Conservation (phyloP, 2,797 vertebrate species). For the Microcaecilia unicolor region DNA sequence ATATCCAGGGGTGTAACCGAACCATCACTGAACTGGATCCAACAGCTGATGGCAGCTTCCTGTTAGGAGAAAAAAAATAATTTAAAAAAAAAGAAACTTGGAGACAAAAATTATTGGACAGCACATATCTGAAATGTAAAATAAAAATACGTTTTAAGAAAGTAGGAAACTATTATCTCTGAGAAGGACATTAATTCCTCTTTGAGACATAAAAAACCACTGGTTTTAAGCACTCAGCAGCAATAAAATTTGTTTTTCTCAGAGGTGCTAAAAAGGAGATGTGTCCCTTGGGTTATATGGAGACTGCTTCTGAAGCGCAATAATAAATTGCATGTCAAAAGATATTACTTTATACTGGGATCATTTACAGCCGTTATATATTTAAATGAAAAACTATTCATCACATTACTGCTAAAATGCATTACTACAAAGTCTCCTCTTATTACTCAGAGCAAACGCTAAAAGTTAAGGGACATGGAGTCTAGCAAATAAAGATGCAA, state of each 20-base stretch:
- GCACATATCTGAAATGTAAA: conserved; percentile 1
- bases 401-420: conserved; percentile 19
- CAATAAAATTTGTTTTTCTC: conserved; percentile 21
- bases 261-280: conserved; percentile 23
- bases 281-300: conserved; percentile 13
- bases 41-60: conserved; percentile 82
- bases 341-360: conserved; percentile 21
- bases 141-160: not conserved
- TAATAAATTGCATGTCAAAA: conserved; percentile 34
- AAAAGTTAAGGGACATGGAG: not conserved
- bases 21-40: conserved; percentile 89
- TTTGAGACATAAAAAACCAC: not conserved
- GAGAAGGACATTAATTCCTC: conserved; percentile 15
- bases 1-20: conserved; percentile 80
- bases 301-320: conserved; percentile 14
- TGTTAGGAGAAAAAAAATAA: conserved; percentile 23
- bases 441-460: not conserved
- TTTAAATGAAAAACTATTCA: conserved; percentile 18
- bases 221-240: conserved; percentile 3
- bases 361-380: conserved; percentile 14
- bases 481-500: not conserved
- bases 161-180: not conserved
- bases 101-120: conserved; percentile 1
- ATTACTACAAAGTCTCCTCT: conserved; percentile 19
- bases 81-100: not conserved